Percentiles rank a stretch among this genome's conserved stretches.
Conservation (phyloP, 1,140 invertebrate genomes). For the Bombus cullumanus region DNA sequence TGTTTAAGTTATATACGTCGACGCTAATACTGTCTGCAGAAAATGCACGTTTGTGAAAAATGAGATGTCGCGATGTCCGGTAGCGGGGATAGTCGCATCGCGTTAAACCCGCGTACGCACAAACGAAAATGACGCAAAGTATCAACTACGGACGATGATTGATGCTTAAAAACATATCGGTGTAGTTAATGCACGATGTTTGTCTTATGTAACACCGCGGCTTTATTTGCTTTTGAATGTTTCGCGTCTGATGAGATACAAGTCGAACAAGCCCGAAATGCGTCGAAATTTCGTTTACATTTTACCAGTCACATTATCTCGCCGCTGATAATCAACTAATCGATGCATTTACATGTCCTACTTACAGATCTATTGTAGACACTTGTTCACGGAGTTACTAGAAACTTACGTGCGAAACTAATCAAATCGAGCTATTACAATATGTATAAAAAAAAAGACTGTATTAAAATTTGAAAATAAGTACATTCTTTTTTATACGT, state of each 20-base stretch:
- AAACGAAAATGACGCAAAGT: slow-evolving; percentile 1
- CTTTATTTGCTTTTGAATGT: not conserved
- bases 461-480: not conserved
- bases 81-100: slow-evolving; percentile 19
- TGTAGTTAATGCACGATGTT: not conserved
- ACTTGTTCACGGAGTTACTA: not conserved
- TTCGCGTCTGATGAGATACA: not conserved
- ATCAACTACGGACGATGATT: not conserved
- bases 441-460: not conserved
- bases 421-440: not conserved
- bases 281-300: not conserved
- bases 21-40: not conserved
- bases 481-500: not conserved
- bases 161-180: not conserved
- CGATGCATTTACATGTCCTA: slow-evolving; percentile 55
- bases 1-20: not conserved
- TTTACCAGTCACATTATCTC: slow-evolving; percentile 8
- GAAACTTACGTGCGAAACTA: slow-evolving; percentile 10
- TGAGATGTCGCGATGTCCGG: slow-evolving; percentile 52
- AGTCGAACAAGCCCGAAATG: not conserved
- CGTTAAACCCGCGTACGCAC: slow-evolving; percentile 35
- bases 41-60: slow-evolving; percentile 65
- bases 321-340: slow-evolving; percentile 27
- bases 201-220: not conserved
- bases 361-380: slow-evolving; percentile 48